Percentiles rank a stretch among this genome's conserved stretches.
phyloP scores from a whole-genome alignment of 2,797 vertebrate genomes.

The Catharus ustulatus region DNA sequence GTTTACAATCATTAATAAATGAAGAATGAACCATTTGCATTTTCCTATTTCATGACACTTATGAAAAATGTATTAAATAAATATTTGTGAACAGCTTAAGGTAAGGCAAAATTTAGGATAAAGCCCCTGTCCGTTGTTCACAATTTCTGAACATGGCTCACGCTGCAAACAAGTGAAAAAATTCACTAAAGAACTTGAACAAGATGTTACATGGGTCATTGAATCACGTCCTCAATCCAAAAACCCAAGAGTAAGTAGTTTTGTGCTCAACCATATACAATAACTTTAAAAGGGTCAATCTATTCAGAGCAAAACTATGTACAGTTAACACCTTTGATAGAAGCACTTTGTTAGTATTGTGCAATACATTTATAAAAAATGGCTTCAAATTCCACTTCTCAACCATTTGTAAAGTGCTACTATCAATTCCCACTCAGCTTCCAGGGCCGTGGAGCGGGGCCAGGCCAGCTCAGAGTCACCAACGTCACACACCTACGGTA shows the following conservation, averaged over 20 bases:
- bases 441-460: conserved; percentile 63
- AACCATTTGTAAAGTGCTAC: conserved; percentile 83
- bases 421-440: conserved; percentile 63
- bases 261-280: conserved; percentile 74
- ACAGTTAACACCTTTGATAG: conserved; percentile 76
- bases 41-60: conserved; percentile 76
- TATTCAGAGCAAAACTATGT: conserved; percentile 67
- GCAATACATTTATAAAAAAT: conserved; percentile 80
- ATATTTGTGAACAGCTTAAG: conserved; percentile 80
- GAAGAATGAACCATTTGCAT: conserved; percentile 77
- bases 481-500: conserved; percentile 78
- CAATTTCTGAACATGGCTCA: conserved; percentile 73
- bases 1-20: conserved; percentile 82
- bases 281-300: conserved; percentile 65
- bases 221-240: conserved; percentile 72
- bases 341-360: conserved; percentile 78
- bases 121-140: conserved; percentile 73
- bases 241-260: conserved; percentile 70
- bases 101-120: conserved; percentile 81
- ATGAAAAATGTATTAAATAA: conserved; percentile 80
- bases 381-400: conserved; percentile 79
- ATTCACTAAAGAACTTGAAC: conserved; percentile 69
- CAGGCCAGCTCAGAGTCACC: conserved; percentile 74
- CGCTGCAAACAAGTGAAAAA: conserved; percentile 73
- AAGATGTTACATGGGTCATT: conserved; percentile 53